phyloP scores from a whole-genome alignment of 2,888 invertebrate species.

The Chrysodeixis includens region DNA sequence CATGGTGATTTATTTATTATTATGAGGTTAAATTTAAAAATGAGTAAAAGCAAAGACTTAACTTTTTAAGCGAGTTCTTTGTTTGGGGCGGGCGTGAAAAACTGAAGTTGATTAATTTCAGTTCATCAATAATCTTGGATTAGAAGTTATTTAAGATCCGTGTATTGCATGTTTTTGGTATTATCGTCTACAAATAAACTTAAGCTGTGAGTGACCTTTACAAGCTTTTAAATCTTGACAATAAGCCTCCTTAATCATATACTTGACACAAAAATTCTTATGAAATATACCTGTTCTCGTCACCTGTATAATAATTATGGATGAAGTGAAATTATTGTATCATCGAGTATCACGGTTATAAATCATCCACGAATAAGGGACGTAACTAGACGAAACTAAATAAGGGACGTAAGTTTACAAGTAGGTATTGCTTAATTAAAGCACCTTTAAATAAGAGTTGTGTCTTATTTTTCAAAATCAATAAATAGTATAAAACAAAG shows the following conservation, averaged over 20 bases:
- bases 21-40: too few species aligned
- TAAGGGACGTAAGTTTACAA: not conserved
- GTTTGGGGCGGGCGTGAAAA: too few species aligned
- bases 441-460: too few species aligned
- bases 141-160: not conserved
- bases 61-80: too few species aligned
- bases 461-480: too few species aligned
- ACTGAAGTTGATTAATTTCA: too few species aligned
- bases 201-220: too few species aligned
- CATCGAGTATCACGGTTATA: not conserved
- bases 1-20: too few species aligned
- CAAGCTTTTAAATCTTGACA: not conserved
- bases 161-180: not conserved
- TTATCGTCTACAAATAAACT: too few species aligned
- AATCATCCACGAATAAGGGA: not conserved
- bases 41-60: too few species aligned
- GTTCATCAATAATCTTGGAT: not conserved
- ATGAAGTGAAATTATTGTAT: not conserved
- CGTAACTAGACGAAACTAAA: too few species aligned
- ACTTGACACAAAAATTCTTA: not conserved
- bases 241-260: not conserved
- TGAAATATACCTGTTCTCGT: not conserved
- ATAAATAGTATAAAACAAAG: too few species aligned
- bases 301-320: not conserved
- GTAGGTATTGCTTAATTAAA: not conserved